phyloP scores from a whole-genome alignment of 2,888 invertebrate species.

The Hyppa rectilinea region DNA sequence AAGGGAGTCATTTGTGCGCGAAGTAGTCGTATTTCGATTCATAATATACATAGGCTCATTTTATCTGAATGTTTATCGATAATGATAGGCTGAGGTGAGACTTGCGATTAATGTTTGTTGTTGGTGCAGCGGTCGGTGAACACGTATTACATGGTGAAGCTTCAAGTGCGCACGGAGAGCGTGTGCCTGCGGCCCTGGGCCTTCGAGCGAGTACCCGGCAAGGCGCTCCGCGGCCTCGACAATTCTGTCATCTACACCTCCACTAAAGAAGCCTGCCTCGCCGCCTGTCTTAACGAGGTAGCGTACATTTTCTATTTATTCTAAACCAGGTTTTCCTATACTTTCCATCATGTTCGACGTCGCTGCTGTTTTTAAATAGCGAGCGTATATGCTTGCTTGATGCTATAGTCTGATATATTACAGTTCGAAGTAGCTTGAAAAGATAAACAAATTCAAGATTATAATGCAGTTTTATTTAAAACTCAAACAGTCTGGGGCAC shows the following conservation, averaged over 20 bases:
- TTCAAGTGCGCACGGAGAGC: constrained; percentile 97
- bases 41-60: constrained; percentile 53
- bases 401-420: not conserved
- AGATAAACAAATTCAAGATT: not conserved
- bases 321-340: constrained; percentile 45
- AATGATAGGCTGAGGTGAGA: constrained; percentile 54
- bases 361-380: constrained; percentile 36
- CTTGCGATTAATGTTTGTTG: constrained; percentile 61
- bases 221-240: constrained; percentile 97
- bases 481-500: constrained; percentile 14
- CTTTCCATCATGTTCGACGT: constrained; percentile 25
- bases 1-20: constrained; percentile 54
- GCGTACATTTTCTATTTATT: constrained; percentile 42
- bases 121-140: constrained; percentile 91
- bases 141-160: constrained; percentile 98
- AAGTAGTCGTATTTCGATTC: constrained; percentile 45
- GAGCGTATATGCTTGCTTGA: constrained; percentile 21
- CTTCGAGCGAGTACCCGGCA: constrained; percentile 98
- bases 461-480: constrained; percentile 16
- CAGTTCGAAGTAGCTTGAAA: not conserved
- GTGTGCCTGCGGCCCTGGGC: constrained; percentile 98
- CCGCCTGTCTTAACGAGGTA: constrained; percentile 97
- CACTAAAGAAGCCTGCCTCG: constrained; percentile 97
- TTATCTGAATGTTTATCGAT: constrained; percentile 64
- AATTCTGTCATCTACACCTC: constrained; percentile 98